Conservation (phyloP, 2,888 invertebrate species). For the Andrena chrysosceles region DNA sequence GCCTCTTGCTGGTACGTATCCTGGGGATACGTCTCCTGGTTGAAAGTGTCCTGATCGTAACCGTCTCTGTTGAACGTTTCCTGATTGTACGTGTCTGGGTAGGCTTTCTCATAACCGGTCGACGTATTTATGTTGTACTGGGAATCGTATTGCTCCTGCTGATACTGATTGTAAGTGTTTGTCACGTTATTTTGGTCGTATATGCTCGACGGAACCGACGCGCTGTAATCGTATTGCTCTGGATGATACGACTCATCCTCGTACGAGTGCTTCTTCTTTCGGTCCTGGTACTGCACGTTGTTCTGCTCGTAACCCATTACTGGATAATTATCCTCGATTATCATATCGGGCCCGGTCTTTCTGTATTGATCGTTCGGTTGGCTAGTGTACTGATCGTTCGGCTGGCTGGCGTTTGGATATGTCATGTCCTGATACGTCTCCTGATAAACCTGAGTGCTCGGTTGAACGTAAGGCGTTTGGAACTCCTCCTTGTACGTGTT, state of each 20-base stretch:
- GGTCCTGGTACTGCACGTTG: slow-evolving; percentile 72
- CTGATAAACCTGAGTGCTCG: slow-evolving; percentile 71
- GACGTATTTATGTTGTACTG: slow-evolving; percentile 70
- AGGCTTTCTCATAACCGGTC: slow-evolving; percentile 65
- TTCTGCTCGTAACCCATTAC: slow-evolving; percentile 75
- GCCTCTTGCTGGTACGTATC: slow-evolving; percentile 22
- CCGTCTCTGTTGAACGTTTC: slow-evolving; percentile 30
- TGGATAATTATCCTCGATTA: slow-evolving; percentile 76
- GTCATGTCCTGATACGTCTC: slow-evolving; percentile 76
- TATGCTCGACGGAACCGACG: slow-evolving; percentile 70
- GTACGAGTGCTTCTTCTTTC: slow-evolving; percentile 31
- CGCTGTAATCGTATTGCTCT: slow-evolving; percentile 72
- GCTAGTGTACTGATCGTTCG: slow-evolving; percentile 73
- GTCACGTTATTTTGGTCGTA: slow-evolving; percentile 77
- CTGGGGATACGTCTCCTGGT: slow-evolving; percentile 18
- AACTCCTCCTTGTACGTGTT: slow-evolving; percentile 74
- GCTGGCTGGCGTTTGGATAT: slow-evolving; percentile 77
- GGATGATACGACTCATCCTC: slow-evolving; percentile 72
- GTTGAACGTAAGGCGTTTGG: slow-evolving; percentile 66
- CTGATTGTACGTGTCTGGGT: slow-evolving; percentile 56
- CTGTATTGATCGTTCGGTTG: slow-evolving; percentile 61
- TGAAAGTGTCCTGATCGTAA: slow-evolving; percentile 28
- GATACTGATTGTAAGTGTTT: slow-evolving; percentile 74
- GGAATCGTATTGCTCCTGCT: slow-evolving; percentile 75
- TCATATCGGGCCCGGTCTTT: slow-evolving; percentile 64